A percentile compares a stretch with the other conserved stretches of the same genome.
Conservation (phyloP, 2,113 vertebrate genomes). For the Silurus glanis region DNA sequence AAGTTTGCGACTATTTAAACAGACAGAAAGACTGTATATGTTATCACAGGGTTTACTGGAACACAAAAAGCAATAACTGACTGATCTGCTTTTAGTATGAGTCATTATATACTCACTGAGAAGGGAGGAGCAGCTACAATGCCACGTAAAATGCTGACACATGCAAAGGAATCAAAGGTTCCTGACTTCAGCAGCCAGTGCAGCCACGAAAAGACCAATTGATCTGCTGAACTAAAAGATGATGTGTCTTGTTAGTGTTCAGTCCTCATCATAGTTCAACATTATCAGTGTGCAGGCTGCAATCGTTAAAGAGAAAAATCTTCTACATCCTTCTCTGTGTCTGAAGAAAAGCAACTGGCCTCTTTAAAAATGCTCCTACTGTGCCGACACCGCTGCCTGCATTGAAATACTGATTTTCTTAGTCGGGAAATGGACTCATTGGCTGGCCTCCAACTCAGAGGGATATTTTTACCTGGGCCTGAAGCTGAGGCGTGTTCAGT, state of each 20-base stretch:
- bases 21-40: not conserved
- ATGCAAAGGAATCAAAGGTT: constrained; percentile 16
- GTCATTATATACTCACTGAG: constrained; percentile 34
- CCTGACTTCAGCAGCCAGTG: constrained; percentile 9
- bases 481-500: not conserved
- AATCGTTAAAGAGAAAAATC: constrained; percentile 15
- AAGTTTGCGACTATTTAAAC: not conserved
- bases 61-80: constrained; percentile 5
- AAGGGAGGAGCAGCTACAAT: constrained; percentile 25
- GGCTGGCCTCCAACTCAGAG: constrained; percentile 56
- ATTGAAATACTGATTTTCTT: constrained; percentile 61
- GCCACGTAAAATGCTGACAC: constrained; percentile 37
- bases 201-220: not conserved
- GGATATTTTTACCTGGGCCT: constrained; percentile 35
- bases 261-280: not conserved
- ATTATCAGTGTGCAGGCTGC: not conserved
- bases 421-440: constrained; percentile 64
- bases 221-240: not conserved
- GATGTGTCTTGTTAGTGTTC: not conserved
- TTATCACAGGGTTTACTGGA: not conserved
- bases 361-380: constrained; percentile 40
- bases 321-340: constrained; percentile 13
- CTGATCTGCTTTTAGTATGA: constrained; percentile 4
- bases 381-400: constrained; percentile 56
- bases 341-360: constrained; percentile 7